Base-by-base conservation (phyloP, 2,113 vertebrate genomes). In the Tragelaphus scriptus region DNA sequence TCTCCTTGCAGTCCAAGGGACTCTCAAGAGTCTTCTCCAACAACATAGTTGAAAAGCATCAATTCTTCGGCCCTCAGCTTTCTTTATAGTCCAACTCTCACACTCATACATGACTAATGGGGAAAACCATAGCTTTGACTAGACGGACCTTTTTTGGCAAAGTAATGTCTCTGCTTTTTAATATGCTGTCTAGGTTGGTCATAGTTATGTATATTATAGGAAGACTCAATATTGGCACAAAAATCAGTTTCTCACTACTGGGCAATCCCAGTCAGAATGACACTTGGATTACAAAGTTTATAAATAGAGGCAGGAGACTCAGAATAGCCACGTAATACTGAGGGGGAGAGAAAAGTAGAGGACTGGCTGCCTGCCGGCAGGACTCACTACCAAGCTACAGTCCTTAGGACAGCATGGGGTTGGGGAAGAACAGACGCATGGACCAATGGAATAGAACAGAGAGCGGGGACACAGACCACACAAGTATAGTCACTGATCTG, bases 241-340 rank as follows among this genome's bases (percentile, higher is more conserved):
- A 13, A 26, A 26, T 51, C 89, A 7, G 0, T 61, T 16, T 15
- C 23, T 28, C 55, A 58, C 30, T 26, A 26, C 14, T 12, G 2
- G 16, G 30, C 55, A 26, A 59, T 49, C 55, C 30, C 47, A 51
- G 12, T 51, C 19, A 51, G 23, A 51, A 36, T 17, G 21, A 51
- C 44, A 36, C n/a, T 19, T 23, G 10, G 23, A 36, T 25, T 36
- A 44, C 11, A 13, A 90, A 47, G 75, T 61, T 13, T 49, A 59
- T 51, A 47, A 26, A 30, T 9, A n/a, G 14, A 80, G 40, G 23
- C 40, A 11, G 30, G 47, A 79, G 51, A 21, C 36, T 3, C 16
- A 51, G 65, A 12, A 44, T 1, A 15, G 65, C 51, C 88, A 30
- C 1, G 0, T 5, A 23, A 14, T 5, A 21, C 5, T 3, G 36